Conservation (phyloP, 1,140 invertebrate species). For the Leptopilina boulardi region DNA sequence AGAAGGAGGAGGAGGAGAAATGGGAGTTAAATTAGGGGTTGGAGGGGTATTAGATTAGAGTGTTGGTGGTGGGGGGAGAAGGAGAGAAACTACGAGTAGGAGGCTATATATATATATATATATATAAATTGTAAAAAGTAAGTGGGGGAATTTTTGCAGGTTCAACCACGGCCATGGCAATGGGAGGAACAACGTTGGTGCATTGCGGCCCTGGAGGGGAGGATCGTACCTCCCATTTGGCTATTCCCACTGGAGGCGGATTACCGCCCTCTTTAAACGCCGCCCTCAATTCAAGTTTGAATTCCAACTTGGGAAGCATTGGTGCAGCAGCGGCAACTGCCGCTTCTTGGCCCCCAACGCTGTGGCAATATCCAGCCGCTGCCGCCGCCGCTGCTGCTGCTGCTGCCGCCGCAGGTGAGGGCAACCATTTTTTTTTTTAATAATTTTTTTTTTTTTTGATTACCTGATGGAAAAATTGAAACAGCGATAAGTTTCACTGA, state of each 20-base stretch:
- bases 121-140: slow-evolving; percentile 54
- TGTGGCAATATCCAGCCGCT: slow-evolving; percentile 83
- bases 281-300: slow-evolving; percentile 71
- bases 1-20: background rate
- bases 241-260: slow-evolving; percentile 71
- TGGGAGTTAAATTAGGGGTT: slow-evolving; percentile 12
- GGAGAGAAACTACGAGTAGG: slow-evolving; percentile 23
- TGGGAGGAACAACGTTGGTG: slow-evolving; percentile 71
- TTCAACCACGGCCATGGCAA: slow-evolving; percentile 78
- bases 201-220: slow-evolving; percentile 72
- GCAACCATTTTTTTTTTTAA: background rate
- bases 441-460: slow-evolving; percentile 34
- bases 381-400: slow-evolving; percentile 64
- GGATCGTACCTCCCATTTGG: slow-evolving; percentile 74
- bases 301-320: slow-evolving; percentile 76
- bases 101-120: too few relatives aligned
- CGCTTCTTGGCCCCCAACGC: slow-evolving; percentile 75
- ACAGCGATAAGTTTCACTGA: too few relatives aligned
- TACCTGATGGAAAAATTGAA: slow-evolving; percentile 27
- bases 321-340: slow-evolving; percentile 73
- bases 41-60: slow-evolving; percentile 64
- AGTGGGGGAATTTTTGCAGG: slow-evolving; percentile 67
- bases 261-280: slow-evolving; percentile 75
- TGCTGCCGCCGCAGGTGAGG: slow-evolving; percentile 71
- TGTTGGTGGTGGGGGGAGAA: slow-evolving; percentile 12